A percentile compares a stretch with the other conserved stretches of the same genome.
These are phyloP conservation scores for Chymomyza caudatula DNA, from an alignment of 2,888 invertebrate species.

Conservation along the genomic window DNA sequence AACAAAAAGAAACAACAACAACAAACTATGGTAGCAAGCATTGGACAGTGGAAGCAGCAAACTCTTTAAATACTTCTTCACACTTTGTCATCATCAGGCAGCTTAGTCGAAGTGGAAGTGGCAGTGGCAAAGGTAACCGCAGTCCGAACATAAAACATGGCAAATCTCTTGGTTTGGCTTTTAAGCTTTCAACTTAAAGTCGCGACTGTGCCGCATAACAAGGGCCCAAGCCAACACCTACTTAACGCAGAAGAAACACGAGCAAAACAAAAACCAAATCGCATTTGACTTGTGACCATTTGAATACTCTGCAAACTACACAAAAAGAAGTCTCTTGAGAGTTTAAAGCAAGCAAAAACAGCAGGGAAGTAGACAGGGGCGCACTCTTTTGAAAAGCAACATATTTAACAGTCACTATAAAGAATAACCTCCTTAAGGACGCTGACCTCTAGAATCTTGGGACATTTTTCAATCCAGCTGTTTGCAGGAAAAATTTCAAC, in stretches of 20 bases:
- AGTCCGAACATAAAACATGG: constrained; percentile 5
- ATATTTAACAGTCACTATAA: too few relatives aligned
- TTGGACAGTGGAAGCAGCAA: background rate
- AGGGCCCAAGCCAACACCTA: constrained; percentile 24
- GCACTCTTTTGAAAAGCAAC: too few relatives aligned
- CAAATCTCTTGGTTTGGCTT: constrained; percentile 5
- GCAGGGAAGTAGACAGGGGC: too few relatives aligned
- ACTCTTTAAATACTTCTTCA: constrained; percentile 64
- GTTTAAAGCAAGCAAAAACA: too few relatives aligned
- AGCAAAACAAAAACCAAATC: constrained; percentile 37
- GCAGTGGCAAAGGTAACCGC: constrained; percentile 14
- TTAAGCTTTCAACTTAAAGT: background rate
- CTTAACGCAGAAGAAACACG: constrained; percentile 19
- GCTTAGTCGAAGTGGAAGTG: constrained; percentile 37
- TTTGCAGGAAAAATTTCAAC: too few relatives aligned
- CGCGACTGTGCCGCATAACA: background rate
- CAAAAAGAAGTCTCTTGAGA: too few relatives aligned
- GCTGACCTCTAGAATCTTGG: too few relatives aligned
- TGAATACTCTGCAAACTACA: constrained; percentile 27
- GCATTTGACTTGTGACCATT: constrained; percentile 69
- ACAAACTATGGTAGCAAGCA: constrained; percentile 19
- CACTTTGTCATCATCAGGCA: constrained; percentile 68
- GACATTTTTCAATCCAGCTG: too few relatives aligned
- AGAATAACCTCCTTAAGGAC: too few relatives aligned
- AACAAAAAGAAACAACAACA: constrained; percentile 8